Evolutionary conservation across 2,888 invertebrate genomes (phyloP), one percentile per base, ranked within the genome.

Genomic region (Phengaris arion): DNA sequence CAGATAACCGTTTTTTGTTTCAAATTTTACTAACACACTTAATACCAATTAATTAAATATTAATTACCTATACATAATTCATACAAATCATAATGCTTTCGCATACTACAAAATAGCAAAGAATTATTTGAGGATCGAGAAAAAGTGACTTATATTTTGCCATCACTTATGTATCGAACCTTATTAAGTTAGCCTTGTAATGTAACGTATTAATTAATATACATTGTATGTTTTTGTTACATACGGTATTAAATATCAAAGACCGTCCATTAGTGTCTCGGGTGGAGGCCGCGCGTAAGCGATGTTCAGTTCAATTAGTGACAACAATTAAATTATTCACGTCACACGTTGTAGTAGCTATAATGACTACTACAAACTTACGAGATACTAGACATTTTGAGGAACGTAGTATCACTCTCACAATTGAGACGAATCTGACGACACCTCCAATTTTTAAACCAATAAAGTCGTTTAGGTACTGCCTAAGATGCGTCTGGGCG

Each of bases 221-320:
- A 57, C 69, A n/a, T 68, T 57, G 69, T 59, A 74, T 82, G 77
- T 82, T 77, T 76, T 74, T 69, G 72, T 64, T 74, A 15, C 59
- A 70, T 77, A 77, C 52, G 74, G 74, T 70, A 76, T 76, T 69
- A 74, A 15, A 76, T 74, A 72, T 76, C 74, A 74, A 76, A 76
- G 72, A 54, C 68, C 48, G 9, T 75, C 68, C 75, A 75, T 54
- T 73, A 76, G 73, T 22, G 73, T 35, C 52, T 59, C 64, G 64
- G 48, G 52, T 52, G 45, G 35, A 22, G 51, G 68, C 57, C 70
- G 48, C 64, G 64, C 57, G 74, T 74, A 73, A 76, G 76, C 15
- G 74, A 64, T 76, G 74, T 75, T 68, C 54, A 55, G 75, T 54
- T 72, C 72, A 72, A 72, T 72, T 72, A 72, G 72, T 55, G 76